Conservation (phyloP, 2,888 invertebrate species). For the Epistrophella euchroma region DNA sequence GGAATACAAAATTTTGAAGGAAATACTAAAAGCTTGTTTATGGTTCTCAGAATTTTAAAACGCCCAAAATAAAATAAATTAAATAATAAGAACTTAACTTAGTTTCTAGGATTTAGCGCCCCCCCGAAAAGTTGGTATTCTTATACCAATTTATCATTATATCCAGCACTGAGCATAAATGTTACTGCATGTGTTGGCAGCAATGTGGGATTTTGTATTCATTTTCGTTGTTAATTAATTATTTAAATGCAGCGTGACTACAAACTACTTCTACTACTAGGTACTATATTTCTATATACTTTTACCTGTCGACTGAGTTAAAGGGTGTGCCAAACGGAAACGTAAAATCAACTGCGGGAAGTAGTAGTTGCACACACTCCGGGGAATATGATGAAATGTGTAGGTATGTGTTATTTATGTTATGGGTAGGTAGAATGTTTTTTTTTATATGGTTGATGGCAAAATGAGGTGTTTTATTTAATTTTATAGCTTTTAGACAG, state of each 20-base stretch:
- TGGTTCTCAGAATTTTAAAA: too few relatives aligned
- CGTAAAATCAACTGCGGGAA: slow-evolving; percentile 58
- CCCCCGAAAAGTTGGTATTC: not conserved
- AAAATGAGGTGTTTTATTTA: not conserved
- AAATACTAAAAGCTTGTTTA: too few relatives aligned
- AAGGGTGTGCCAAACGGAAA: slow-evolving; percentile 65
- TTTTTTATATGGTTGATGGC: too few relatives aligned
- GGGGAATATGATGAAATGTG: slow-evolving; percentile 44
- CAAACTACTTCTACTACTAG: slow-evolving; percentile 19
- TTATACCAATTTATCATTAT: slow-evolving; percentile 9
- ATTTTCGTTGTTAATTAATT: slow-evolving; percentile 70
- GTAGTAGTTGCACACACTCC: slow-evolving; percentile 58
- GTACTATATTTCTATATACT: not conserved
- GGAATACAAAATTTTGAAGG: too few relatives aligned
- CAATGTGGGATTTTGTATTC: slow-evolving; percentile 63
- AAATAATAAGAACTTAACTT: too few relatives aligned
- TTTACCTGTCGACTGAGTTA: slow-evolving; percentile 26
- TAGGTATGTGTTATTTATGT: slow-evolving; percentile 21
- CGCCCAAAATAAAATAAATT: too few relatives aligned
- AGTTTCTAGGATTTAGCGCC: not conserved
- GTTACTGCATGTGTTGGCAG: slow-evolving; percentile 46
- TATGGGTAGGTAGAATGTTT: not conserved
- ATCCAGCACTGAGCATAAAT: not conserved
- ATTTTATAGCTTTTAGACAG: not conserved
- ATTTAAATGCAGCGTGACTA: slow-evolving; percentile 63